phyloP scores from a whole-genome alignment of 2,888 invertebrate species.

The Homarus gammarus region DNA sequence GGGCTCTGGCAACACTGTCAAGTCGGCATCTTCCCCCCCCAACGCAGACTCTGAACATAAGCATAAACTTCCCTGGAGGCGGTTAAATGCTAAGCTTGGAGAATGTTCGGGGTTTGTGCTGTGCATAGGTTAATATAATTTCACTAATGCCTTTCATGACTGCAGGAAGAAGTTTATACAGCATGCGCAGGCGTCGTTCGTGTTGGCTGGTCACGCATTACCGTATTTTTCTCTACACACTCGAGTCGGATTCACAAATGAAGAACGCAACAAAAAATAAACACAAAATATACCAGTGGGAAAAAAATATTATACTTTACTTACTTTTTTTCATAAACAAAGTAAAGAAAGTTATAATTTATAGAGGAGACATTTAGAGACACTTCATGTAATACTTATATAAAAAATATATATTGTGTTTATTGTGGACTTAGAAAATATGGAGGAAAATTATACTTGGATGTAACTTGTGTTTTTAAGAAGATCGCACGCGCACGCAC shows the following conservation, averaged over 20 bases:
- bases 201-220: background rate
- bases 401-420: too few species aligned
- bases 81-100: slow-evolving; percentile 60
- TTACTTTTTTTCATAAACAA: too few species aligned
- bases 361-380: too few species aligned
- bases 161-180: slow-evolving; percentile 32
- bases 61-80: slow-evolving; percentile 40
- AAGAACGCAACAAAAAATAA: background rate
- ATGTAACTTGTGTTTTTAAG: too few species aligned
- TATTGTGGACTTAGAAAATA: too few species aligned
- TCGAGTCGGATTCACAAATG: background rate
- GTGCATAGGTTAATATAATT: slow-evolving; percentile 67
- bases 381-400: too few species aligned
- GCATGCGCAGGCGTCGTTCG: slow-evolving; percentile 30
- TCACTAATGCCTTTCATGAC: slow-evolving; percentile 61
- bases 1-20: slow-evolving; percentile 30
- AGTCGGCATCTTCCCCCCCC: slow-evolving; percentile 15
- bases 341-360: too few species aligned
- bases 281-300: too few species aligned
- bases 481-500: too few species aligned
- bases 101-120: slow-evolving; percentile 54
- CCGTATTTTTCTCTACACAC: background rate
- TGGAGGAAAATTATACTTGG: too few species aligned
- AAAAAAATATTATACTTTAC: too few species aligned
- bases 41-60: slow-evolving; percentile 39